Evolutionary conservation across 2,888 invertebrate species (phyloP).

Genomic region (Macrophya alboannulata): DNA sequence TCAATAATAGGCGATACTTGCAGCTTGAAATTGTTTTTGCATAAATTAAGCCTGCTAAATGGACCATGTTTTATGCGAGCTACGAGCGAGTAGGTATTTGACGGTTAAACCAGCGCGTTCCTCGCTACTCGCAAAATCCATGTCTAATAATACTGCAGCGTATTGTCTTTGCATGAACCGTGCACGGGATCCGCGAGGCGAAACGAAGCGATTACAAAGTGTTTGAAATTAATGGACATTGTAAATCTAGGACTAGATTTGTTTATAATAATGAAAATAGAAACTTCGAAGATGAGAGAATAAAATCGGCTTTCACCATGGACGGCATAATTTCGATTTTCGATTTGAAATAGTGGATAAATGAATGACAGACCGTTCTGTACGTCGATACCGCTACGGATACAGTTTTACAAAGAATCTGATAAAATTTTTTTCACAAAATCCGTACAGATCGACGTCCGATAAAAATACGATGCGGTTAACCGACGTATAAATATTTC

Average conservation of each 20-base stretch:
- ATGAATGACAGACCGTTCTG: not conserved
- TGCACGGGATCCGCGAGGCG: not conserved
- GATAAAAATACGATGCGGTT: conserved; percentile 76
- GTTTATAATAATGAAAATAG: not conserved
- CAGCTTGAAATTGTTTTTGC: not conserved
- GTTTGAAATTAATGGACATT: not conserved
- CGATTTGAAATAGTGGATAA: not conserved
- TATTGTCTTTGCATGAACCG: conserved; percentile 26
- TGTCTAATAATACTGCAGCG: conserved; percentile 50
- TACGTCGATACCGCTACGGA: not conserved
- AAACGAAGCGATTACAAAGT: conserved; percentile 22
- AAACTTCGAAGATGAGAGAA: not conserved
- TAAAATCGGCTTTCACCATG: not conserved
- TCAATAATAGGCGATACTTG: not conserved
- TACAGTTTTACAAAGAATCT: not conserved
- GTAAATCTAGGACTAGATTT: not conserved
- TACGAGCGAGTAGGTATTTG: conserved; percentile 18
- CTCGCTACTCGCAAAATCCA: conserved; percentile 34
- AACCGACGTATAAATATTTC: conserved; percentile 77
- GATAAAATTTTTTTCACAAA: conserved; percentile 1
- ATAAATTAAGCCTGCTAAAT: not conserved
- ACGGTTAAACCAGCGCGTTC: conserved; percentile 36
- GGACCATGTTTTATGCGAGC: conserved; percentile 37
- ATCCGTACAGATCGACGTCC: conserved; percentile 54
- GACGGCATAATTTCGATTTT: not conserved